Base-by-base conservation (phyloP, 2,113 vertebrate genomes). In the Macquaria ambigua region DNA sequence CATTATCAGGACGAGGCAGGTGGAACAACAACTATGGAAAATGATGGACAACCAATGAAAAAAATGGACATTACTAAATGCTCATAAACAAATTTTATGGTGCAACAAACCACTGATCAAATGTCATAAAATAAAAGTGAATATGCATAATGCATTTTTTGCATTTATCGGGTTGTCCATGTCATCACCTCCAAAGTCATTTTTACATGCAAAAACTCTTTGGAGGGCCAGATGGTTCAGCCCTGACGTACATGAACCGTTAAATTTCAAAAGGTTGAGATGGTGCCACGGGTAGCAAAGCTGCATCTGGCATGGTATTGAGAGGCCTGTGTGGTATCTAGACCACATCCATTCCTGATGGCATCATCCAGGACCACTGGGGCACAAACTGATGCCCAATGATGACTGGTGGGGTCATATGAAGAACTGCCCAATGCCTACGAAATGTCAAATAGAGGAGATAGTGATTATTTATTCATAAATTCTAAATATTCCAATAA, bases 191-290 rank as follows among this genome's bases (percentile, higher is more conserved):
- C 55, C 81, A 80, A 87, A 87, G 85, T 84, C 82, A 83, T 90
- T 90, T 94, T 79, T 83, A 84, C 68, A 83, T 79, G 82, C 70
- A 82, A 85, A 90, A 83, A 82, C 34, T 92, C 86, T 87, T 79
- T 53, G 48, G 21, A 84, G 82, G 69, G 89, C 91, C 95, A 96
- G 96, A 96, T 96, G 95, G 95, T 90, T 91, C 74, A 76, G 90
- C 83, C 86, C 90, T 89, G 89, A 87, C 78, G 90, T 89, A 89
- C 91, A 91, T 93, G 92, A 95, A 95, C 93, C 93, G 87, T 95
- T 94, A 95, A 94, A 96, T 95, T 95, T 93, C 82, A 74, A 88
- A 93, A 94, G 93, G 92, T 93, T 95, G 91, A 93, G 91, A 87
- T 87, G 87, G 77, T 95, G 93, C 92, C 93, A 95, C 86, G 95